phyloP scores from a whole-genome alignment of 2,888 invertebrate genomes.

The Dicycla oo region DNA sequence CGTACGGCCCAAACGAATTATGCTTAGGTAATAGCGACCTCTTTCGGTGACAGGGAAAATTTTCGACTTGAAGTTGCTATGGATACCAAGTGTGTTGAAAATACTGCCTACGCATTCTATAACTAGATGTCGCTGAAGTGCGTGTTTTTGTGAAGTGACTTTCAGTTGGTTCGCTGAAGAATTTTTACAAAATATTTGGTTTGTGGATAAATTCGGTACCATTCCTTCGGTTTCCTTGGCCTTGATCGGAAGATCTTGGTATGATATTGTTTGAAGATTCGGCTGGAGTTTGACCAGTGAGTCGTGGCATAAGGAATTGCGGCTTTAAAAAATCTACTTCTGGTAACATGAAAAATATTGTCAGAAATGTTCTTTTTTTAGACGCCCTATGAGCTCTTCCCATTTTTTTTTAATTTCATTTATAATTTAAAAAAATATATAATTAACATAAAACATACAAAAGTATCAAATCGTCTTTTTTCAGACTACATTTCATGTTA shows the following conservation, averaged over 20 bases:
- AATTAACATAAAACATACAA: no score
- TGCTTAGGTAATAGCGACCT: constrained; percentile 8
- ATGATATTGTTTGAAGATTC: not conserved
- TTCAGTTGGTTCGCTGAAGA: not conserved
- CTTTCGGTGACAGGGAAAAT: not conserved
- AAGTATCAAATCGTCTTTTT: no score
- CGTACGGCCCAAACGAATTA: not conserved
- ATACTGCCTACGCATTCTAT: not conserved
- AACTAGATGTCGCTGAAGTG: constrained; percentile 24
- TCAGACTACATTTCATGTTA: no score
- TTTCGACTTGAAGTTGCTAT: not conserved
- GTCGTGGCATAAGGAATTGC: no score
- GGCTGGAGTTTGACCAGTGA: no score
- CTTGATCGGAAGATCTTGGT: not conserved
- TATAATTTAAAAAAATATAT: no score
- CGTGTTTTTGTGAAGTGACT: not conserved
- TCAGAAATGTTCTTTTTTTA: no score
- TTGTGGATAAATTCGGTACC: not conserved
- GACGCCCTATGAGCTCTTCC: no score
- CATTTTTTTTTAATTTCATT: no score
- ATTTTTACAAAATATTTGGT: not conserved
- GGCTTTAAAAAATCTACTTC: no score
- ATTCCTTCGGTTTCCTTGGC: no score
- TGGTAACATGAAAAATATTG: no score
- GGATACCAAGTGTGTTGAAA: not conserved